Evolutionary conservation across 92 coral and sea anemone species (phyloP).

Genomic region (Parazoanthus swiftii): DNA sequence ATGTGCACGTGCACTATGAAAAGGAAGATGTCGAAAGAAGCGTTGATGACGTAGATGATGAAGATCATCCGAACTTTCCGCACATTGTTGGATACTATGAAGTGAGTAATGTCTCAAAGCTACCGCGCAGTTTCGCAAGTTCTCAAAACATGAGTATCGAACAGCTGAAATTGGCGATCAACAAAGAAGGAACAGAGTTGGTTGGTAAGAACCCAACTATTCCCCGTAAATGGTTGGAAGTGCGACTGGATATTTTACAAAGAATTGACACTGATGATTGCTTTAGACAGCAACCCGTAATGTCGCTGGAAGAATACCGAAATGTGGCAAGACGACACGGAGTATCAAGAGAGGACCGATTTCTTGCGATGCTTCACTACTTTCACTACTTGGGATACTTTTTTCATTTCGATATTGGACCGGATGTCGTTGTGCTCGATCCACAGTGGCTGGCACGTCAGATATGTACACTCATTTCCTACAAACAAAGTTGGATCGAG

Average conservation of each 20-base stretch:
- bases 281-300: neutral
- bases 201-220: conserved; percentile 17
- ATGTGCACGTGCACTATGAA: neutral
- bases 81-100: conserved; percentile 24
- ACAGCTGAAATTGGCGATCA: conserved; percentile 7
- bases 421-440: conserved; percentile 3
- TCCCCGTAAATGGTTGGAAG: conserved; percentile 12
- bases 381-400: conserved; percentile 13
- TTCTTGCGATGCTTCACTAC: conserved; percentile 14
- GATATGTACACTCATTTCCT: conserved; percentile 16
- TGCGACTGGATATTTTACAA: conserved; percentile 7
- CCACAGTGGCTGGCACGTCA: conserved; percentile 24
- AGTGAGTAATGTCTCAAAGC: neutral
- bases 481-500: conserved; percentile 8
- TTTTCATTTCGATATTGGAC: conserved; percentile 4
- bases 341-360: neutral
- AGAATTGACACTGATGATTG: neutral
- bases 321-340: conserved; percentile 3
- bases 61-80: conserved; percentile 8
- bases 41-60: neutral
- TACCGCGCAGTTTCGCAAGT: neutral
- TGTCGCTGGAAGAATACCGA: neutral
- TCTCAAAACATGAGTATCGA: conserved; percentile 14
- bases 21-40: neutral
- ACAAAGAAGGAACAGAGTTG: neutral